phyloP scores from a whole-genome alignment of 2,113 vertebrate species.

The Xiphophorus hellerii region DNA sequence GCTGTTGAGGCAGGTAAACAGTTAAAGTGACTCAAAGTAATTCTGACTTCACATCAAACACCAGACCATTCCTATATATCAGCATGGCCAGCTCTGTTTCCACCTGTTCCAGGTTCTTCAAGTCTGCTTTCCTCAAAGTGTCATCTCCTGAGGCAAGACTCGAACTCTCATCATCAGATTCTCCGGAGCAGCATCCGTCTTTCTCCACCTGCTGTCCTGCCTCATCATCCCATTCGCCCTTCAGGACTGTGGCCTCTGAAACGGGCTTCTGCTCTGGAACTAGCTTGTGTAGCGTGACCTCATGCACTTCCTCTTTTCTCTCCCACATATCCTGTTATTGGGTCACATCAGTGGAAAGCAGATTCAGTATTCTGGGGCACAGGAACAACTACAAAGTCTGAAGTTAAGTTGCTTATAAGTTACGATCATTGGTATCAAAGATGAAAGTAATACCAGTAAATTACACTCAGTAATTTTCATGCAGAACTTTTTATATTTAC shows the following conservation, averaged over 20 bases:
- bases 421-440: background rate
- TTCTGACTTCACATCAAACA: slow-evolving; percentile 68
- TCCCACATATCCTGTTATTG: slow-evolving; percentile 48
- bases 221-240: background rate
- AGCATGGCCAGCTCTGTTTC: slow-evolving; percentile 53
- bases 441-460: background rate
- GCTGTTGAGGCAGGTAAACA: background rate
- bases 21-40: slow-evolving; percentile 18
- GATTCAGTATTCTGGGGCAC: background rate
- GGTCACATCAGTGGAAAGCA: slow-evolving; percentile 7
- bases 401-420: background rate
- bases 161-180: slow-evolving; percentile 12
- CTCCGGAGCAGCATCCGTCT: slow-evolving; percentile 13
- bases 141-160: slow-evolving; percentile 27
- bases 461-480: background rate
- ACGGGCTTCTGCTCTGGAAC: slow-evolving; percentile 14
- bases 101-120: slow-evolving; percentile 30
- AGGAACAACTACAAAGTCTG: background rate
- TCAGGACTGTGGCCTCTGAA: background rate
- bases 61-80: slow-evolving; percentile 72
- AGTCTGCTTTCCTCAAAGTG: slow-evolving; percentile 17
- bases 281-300: slow-evolving; percentile 44
- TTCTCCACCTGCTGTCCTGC: slow-evolving; percentile 7
- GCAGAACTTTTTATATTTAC: background rate
- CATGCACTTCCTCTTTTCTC: slow-evolving; percentile 59